phyloP scores from a whole-genome alignment of 2,797 vertebrate species.

The Allobates femoralis region DNA sequence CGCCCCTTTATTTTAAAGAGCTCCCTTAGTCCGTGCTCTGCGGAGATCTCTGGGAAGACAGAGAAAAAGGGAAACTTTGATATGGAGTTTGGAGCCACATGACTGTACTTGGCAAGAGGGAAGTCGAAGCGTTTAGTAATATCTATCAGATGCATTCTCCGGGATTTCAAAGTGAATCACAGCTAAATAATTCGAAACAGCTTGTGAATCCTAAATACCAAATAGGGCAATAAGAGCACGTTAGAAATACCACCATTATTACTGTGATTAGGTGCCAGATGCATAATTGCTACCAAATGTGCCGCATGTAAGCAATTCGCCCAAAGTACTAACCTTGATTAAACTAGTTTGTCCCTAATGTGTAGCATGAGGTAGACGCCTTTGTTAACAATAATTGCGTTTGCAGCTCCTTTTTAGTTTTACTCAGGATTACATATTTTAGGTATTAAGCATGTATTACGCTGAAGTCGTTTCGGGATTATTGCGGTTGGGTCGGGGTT shows the following conservation, averaged over 20 bases:
- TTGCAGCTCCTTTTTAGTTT: slow-evolving; percentile 7
- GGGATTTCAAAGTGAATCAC: slow-evolving; percentile 62
- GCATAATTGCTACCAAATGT: slow-evolving; percentile 70
- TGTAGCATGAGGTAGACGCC: slow-evolving; percentile 44
- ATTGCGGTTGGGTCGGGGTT: slow-evolving; percentile 34
- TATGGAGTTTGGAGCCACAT: neutral
- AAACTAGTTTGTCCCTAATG: slow-evolving; percentile 60
- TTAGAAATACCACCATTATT: slow-evolving; percentile 71
- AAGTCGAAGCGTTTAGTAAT: slow-evolving; percentile 24
- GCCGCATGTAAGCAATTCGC: slow-evolving; percentile 50
- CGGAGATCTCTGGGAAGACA: neutral
- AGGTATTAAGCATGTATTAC: slow-evolving; percentile 27
- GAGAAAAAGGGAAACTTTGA: slow-evolving; percentile 19
- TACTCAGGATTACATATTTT: slow-evolving; percentile 38
- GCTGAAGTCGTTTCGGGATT: slow-evolving; percentile 7
- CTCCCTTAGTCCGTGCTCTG: neutral
- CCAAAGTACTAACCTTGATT: slow-evolving; percentile 49
- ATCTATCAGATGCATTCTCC: slow-evolving; percentile 53
- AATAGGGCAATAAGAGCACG: slow-evolving; percentile 78
- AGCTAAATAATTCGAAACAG: slow-evolving; percentile 66
- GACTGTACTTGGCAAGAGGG: slow-evolving; percentile 12
- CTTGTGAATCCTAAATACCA: slow-evolving; percentile 68
- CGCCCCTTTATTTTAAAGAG: neutral
- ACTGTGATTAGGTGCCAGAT: slow-evolving; percentile 71
- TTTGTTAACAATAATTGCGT: slow-evolving; percentile 33